Base-by-base conservation (phyloP, 2,113 vertebrate genomes). In the Rhea pennata region DNA sequence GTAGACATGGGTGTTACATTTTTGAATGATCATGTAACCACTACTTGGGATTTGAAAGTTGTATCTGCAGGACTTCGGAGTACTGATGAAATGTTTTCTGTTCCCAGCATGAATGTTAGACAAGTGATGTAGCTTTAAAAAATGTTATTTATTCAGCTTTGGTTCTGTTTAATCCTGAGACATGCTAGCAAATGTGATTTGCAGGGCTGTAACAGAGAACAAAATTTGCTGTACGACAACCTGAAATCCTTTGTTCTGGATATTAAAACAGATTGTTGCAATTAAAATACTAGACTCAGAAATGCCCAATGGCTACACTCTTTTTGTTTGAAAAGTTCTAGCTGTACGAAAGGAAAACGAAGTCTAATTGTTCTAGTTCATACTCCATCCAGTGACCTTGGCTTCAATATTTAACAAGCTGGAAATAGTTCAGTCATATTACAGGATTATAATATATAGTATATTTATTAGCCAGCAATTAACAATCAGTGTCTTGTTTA, bases 61-160 rank as follows among this genome's bases (percentile, higher is more conserved):
- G 75, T 31, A 61, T 31, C 67, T 91, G 50, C 15, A 93, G 70
- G 61, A 73, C 54, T 90, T 80, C 3, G 33, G 46, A 95, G 80
- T 31, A 71, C 65, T 3, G 11, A 39, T n/a, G 87, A 62, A 85
- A 74, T 89, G 88, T 69, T 40, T 65, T 79, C n/a, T 75, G 67
- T 69, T 86, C 42, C 33, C 39, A 74, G n/a, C 40, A 31, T 31
- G 82, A 80, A 42, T 73, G 65, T 88, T 83, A 86, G 53, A 58
- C 65, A 82, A 87, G 39, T 74, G 15, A 39, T 3, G 7, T 5
- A 82, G 42, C 33, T 80, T 86, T 75, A 53, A 92, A 90, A 86
- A 70, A 70, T 16, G 31, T 67, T 77, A 90, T 93, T 96, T 85
- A 80, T 80, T 95, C 51, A 81, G 80, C 69, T 91, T 65, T 53